These are phyloP conservation scores for Sturnira hondurensis DNA, from an alignment of 2,113 vertebrate species.

Conservation along the genomic window DNA sequence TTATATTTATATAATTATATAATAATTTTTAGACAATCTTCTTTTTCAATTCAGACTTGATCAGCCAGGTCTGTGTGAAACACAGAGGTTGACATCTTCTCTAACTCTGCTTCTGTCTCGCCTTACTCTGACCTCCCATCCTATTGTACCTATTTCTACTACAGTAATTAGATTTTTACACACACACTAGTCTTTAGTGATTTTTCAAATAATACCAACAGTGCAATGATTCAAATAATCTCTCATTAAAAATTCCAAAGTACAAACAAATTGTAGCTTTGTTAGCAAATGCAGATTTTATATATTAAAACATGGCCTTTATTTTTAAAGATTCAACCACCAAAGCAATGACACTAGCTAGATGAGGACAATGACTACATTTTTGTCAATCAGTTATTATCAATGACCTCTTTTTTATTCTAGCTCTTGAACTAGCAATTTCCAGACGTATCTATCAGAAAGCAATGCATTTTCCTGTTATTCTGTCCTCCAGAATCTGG, in stretches of 20 bases:
- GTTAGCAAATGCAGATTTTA: not conserved
- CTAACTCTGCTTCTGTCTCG: not conserved
- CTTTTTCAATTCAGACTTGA: not conserved
- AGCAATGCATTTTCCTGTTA: not conserved
- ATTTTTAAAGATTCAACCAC: not conserved
- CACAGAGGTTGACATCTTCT: not conserved
- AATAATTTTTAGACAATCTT: not conserved
- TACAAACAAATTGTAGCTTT: not conserved
- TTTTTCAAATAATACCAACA: not conserved
- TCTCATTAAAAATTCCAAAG: not conserved
- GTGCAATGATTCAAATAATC: not conserved
- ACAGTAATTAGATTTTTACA: not conserved
- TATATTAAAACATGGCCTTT: not conserved
- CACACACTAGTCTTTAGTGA: not conserved
- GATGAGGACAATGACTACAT: not conserved
- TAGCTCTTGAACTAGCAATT: not conserved
- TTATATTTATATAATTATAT: not conserved
- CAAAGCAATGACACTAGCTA: not conserved
- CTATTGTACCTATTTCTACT: not conserved
- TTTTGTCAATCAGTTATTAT: not conserved
- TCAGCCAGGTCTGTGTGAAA: not conserved
- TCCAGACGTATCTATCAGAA: not conserved
- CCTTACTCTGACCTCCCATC: not conserved
- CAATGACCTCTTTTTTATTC: not conserved
- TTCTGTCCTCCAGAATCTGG: not conserved